A percentile compares a stretch with the other conserved stretches of the same genome.
These are phyloP conservation scores for Quiscalus mexicanus DNA, from an alignment of 2,113 vertebrate genomes.

Conservation along the genomic window DNA sequence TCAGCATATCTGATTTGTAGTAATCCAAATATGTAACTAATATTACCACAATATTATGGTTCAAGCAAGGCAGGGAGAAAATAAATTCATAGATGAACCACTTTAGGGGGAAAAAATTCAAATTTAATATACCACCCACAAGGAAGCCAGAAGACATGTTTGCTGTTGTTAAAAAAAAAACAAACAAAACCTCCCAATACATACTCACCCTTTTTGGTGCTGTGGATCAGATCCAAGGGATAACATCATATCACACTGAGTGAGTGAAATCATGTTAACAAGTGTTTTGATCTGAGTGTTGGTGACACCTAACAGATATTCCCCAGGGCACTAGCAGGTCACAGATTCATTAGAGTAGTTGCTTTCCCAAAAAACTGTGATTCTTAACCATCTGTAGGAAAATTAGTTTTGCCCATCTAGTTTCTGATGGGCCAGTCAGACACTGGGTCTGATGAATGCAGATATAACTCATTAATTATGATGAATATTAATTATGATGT, in stretches of 20 bases:
- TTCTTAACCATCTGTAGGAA: not conserved
- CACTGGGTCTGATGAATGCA: not conserved
- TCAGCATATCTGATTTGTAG: not conserved
- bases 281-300: not conserved
- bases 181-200: not conserved
- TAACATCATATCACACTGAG: not conserved
- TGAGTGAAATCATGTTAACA: not conserved
- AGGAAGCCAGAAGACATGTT: conserved; percentile 22
- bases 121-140: conserved; percentile 14
- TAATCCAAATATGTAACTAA: conserved; percentile 6
- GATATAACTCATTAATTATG: not conserved
- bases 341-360: not conserved
- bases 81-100: not conserved
- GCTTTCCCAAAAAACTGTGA: not conserved
- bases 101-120: not conserved
- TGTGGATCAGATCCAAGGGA: not conserved
- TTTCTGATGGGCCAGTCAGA: not conserved
- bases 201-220: not conserved
- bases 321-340: not conserved
- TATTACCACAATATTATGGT: conserved; percentile 22
- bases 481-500: not conserved
- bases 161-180: not conserved
- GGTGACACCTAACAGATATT: conserved; percentile 27
- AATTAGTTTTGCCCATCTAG: not conserved
- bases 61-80: not conserved